Evolutionary conservation across 1,140 invertebrate species (phyloP).

Genomic region (Steinernema feltiae): DNA sequence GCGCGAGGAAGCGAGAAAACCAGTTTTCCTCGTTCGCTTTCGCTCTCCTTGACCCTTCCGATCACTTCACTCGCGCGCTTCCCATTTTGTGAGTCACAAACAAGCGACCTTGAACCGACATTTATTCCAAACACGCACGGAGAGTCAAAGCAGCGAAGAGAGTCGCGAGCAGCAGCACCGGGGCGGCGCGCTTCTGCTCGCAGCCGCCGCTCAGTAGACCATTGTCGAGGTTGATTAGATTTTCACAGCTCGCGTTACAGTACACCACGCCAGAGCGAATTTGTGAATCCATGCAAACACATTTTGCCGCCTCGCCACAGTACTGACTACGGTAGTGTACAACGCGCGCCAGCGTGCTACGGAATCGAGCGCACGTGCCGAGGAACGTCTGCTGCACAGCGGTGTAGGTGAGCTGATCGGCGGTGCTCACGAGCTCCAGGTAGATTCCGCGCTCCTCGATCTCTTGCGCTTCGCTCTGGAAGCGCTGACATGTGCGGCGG

Average conservation of each 20-base stretch:
- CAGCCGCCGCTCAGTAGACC: neutral
- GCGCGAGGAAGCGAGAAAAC: neutral
- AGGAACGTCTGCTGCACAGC: neutral
- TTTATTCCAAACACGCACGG: too few species aligned
- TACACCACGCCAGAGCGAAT: neutral
- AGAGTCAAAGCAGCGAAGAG: neutral
- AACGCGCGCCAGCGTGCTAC: neutral
- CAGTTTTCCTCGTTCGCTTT: neutral
- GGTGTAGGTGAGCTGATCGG: neutral
- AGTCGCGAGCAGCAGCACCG: neutral
- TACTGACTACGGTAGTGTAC: neutral
- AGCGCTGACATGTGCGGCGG: neutral
- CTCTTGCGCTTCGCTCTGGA: conserved; percentile 1
- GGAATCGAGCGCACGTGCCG: neutral
- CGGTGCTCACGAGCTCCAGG: neutral
- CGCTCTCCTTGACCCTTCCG: neutral
- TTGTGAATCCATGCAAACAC: neutral
- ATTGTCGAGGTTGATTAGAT: neutral
- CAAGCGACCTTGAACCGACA: neutral
- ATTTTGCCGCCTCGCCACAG: conserved; percentile 4
- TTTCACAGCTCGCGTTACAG: conserved; percentile 1
- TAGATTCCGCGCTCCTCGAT: conserved; percentile 11
- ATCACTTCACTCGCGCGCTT: neutral
- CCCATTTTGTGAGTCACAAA: too few species aligned
- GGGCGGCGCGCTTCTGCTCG: neutral